Conservation (phyloP, 2,113 vertebrate genomes). For the Notiomystis cincta region DNA sequence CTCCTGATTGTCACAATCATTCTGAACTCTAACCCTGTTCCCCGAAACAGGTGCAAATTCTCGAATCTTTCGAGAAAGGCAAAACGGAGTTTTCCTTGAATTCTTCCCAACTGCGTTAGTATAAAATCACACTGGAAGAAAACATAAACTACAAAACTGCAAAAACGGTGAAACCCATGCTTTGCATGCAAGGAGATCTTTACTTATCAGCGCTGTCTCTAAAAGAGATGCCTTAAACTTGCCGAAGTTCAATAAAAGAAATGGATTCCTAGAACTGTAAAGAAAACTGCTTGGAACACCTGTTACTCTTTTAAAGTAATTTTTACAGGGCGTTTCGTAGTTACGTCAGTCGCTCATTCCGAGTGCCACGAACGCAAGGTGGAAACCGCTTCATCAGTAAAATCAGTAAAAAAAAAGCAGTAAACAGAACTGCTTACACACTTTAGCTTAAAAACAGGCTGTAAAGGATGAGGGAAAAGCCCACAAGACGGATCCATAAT, state of each 20-base stretch:
- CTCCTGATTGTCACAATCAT: neutral
- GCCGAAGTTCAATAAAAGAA: neutral
- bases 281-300: neutral
- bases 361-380: neutral
- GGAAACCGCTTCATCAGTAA: neutral
- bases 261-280: neutral
- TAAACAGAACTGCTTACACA: neutral
- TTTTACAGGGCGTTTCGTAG: neutral
- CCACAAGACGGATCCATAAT: rapidly evolving
- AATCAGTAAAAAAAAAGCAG: no score
- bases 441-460: neutral
- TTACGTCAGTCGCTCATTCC: rapidly evolving
- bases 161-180: neutral
- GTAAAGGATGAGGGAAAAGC: neutral
- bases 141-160: neutral
- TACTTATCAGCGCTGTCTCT: neutral
- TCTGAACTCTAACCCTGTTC: neutral
- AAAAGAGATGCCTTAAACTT: neutral
- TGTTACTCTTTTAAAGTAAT: neutral
- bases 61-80: neutral
- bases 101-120: neutral
- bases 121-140: neutral
- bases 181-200: neutral
- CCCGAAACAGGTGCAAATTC: neutral
- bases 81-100: neutral